Evolutionary conservation across 2,113 vertebrate species (phyloP).

Genomic region (Machaerirhynchus nigripectus): DNA sequence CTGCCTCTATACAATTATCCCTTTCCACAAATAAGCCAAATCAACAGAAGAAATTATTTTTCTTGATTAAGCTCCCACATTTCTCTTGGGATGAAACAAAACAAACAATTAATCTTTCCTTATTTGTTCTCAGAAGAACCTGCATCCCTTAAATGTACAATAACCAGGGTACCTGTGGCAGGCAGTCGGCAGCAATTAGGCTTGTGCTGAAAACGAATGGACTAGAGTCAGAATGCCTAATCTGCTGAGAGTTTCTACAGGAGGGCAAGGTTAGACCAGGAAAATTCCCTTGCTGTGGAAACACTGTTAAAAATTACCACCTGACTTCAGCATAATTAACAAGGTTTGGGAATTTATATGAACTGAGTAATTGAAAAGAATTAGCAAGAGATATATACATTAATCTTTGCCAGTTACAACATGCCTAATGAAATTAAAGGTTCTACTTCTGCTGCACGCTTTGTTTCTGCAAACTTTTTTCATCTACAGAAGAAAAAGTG

Average conservation of each 20-base stretch:
- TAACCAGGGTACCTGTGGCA: conserved; percentile 82
- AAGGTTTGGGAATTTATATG: conserved; percentile 85
- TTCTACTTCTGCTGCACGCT: conserved; percentile 45
- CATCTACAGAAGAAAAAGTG: conserved; percentile 40
- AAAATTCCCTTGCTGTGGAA: conserved; percentile 80
- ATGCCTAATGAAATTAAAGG: conserved; percentile 86
- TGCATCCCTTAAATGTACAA: conserved; percentile 73
- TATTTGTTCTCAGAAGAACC: conserved; percentile 83
- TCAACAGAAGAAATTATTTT: conserved; percentile 95
- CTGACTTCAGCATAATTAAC: conserved; percentile 87
- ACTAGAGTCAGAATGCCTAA: conserved; percentile 75
- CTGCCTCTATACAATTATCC: conserved; percentile 75
- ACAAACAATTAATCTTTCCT: conserved; percentile 98
- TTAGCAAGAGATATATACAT: conserved; percentile 86
- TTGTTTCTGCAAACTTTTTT: conserved; percentile 64
- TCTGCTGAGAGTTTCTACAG: conserved; percentile 77
- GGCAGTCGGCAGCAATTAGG: conserved; percentile 88
- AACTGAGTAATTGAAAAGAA: conserved; percentile 87
- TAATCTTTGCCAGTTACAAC: conserved; percentile 86
- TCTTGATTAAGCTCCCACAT: conserved; percentile 95
- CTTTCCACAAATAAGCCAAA: conserved; percentile 82
- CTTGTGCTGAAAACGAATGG: conserved; percentile 84
- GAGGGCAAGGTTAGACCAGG: conserved; percentile 78
- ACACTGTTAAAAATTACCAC: conserved; percentile 77
- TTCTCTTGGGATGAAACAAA: conserved; percentile 90